Evolutionary conservation across 1,140 invertebrate genomes (phyloP).

Genomic region (Tetranychus cinnabarinus): DNA sequence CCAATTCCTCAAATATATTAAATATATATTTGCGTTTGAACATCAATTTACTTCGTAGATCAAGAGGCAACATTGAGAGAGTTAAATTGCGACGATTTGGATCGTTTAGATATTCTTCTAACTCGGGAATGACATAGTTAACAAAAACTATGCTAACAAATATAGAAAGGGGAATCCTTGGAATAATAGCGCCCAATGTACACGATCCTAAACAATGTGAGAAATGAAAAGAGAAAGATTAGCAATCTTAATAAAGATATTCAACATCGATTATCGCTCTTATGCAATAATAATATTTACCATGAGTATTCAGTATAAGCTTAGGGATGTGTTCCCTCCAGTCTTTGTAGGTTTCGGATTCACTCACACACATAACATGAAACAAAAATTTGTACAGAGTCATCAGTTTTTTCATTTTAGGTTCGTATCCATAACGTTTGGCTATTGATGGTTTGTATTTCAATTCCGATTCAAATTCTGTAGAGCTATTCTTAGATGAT

Average conservation of each 20-base stretch:
- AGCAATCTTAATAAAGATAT: background rate
- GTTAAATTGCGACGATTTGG: conserved; percentile 39
- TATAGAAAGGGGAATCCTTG: conserved; percentile 42
- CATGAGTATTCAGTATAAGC: background rate
- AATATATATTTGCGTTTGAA: conserved; percentile 36
- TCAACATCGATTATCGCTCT: background rate
- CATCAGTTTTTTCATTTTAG: conserved; percentile 41
- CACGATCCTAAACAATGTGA: background rate
- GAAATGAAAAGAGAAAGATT: background rate
- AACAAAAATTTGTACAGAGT: conserved; percentile 39
- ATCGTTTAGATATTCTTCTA: conserved; percentile 36
- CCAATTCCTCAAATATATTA: conserved; percentile 30
- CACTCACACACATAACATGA: conserved; percentile 31
- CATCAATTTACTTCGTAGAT: conserved; percentile 27
- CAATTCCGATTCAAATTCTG: background rate
- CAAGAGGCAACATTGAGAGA: conserved; percentile 26
- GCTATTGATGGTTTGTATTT: conserved; percentile 11
- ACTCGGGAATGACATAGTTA: conserved; percentile 28
- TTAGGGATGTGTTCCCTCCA: conserved; percentile 1
- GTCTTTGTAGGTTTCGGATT: conserved; percentile 8
- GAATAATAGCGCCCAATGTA: conserved; percentile 36
- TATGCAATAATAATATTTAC: background rate
- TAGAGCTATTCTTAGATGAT: background rate
- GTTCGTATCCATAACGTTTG: conserved; percentile 27
- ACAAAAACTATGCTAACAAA: conserved; percentile 41